Evolutionary conservation across 2,888 invertebrate genomes (phyloP).

Genomic region (Mythimna loreyi): DNA sequence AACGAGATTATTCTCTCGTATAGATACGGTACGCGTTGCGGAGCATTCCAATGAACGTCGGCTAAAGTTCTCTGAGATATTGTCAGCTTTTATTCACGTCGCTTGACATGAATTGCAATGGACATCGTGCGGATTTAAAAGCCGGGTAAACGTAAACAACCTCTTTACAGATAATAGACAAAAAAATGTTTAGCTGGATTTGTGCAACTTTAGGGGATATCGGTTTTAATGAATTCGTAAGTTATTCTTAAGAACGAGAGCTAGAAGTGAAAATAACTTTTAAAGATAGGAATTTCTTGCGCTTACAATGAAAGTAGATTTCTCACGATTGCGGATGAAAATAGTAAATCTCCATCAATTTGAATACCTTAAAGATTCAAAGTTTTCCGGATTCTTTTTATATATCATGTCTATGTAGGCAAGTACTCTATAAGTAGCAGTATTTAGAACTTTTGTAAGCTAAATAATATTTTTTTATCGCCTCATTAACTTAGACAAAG

Average conservation of each 20-base stretch:
- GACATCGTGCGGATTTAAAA: slow-evolving; percentile 63
- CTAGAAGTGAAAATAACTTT: not conserved
- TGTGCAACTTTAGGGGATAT: slow-evolving; percentile 26
- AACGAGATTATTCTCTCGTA: slow-evolving; percentile 84
- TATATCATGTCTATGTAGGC: too few species aligned
- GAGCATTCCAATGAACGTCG: slow-evolving; percentile 80
- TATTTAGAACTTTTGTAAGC: not conserved
- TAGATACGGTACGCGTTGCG: slow-evolving; percentile 79
- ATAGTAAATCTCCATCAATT: slow-evolving; percentile 2
- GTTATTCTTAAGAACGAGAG: not conserved
- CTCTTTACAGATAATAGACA: slow-evolving; percentile 49
- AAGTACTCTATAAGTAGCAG: not conserved
- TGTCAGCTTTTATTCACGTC: slow-evolving; percentile 75
- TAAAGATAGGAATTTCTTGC: not conserved
- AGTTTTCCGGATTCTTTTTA: not conserved
- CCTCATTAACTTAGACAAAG: not conserved
- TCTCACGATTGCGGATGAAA: not conserved
- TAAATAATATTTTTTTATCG: not conserved
- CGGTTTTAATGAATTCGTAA: slow-evolving; percentile 20
- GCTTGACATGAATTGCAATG: slow-evolving; percentile 75
- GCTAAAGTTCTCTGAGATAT: slow-evolving; percentile 74
- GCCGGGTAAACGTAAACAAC: slow-evolving; percentile 63
- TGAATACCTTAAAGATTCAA: not conserved
- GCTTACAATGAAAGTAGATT: not conserved
- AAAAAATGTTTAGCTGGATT: slow-evolving; percentile 29